A percentile compares a stretch with the other conserved stretches of the same genome.
These are phyloP conservation scores for Lophochroa leadbeateri DNA, from an alignment of 2,113 vertebrate species.

Conservation along the genomic window DNA sequence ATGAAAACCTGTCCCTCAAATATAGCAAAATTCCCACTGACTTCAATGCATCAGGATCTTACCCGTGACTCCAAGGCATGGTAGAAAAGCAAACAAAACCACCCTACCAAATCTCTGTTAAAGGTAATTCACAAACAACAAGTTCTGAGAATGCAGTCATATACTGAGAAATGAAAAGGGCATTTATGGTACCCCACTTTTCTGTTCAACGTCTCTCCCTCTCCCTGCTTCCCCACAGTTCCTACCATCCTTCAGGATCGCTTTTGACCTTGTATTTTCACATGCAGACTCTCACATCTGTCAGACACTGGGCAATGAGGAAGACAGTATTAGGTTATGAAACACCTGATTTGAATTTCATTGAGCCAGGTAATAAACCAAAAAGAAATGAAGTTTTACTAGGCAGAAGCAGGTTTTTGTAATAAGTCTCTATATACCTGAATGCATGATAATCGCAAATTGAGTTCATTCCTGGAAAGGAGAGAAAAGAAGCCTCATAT, in stretches of 20 bases:
- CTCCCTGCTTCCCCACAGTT: background rate
- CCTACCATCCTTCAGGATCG: background rate
- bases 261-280: slow-evolving; percentile 1
- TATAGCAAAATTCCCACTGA: background rate
- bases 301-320: background rate
- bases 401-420: slow-evolving; percentile 13
- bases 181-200: background rate
- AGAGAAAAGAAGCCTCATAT: background rate
- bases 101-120: background rate
- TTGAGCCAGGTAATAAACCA: slow-evolving; percentile 11
- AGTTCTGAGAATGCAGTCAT: background rate
- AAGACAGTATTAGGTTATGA: slow-evolving; percentile 24
- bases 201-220: background rate
- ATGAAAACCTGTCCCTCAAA: background rate
- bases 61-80: background rate
- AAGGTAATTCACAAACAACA: background rate
- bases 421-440: background rate
- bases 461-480: background rate
- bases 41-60: background rate
- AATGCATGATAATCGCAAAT: background rate
- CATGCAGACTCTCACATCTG: background rate
- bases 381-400: slow-evolving; percentile 1
- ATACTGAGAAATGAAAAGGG: background rate
- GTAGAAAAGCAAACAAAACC: background rate
- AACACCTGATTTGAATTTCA: slow-evolving; percentile 54